These are phyloP conservation scores for Furcifer pardalis DNA, from an alignment of 2,797 vertebrate species.

Conservation along the genomic window DNA sequence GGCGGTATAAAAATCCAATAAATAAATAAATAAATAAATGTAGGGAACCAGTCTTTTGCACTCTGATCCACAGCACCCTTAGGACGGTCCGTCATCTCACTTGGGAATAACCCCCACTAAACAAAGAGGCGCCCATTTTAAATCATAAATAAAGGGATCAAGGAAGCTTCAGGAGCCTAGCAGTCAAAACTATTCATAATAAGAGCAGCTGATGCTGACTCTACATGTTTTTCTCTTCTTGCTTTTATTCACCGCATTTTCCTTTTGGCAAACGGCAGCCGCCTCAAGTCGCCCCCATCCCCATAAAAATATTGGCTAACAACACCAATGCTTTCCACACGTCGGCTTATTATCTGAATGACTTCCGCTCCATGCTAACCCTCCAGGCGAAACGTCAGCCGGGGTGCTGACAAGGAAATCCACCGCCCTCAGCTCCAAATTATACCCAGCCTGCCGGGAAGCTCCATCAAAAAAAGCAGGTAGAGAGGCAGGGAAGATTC, in stretches of 20 bases:
- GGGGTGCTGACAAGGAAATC: neutral
- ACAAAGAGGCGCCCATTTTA: neutral
- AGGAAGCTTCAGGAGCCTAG: neutral
- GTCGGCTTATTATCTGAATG: neutral
- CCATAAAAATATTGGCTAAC: neutral
- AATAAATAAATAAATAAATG: too few species aligned
- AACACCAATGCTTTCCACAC: neutral
- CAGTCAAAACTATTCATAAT: neutral
- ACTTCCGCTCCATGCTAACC: neutral
- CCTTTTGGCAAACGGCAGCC: neutral
- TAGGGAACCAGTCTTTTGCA: too few species aligned
- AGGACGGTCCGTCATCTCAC: too few species aligned
- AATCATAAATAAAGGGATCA: too few species aligned
- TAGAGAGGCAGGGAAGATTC: neutral
- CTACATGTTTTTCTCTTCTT: too few species aligned
- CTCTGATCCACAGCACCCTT: neutral
- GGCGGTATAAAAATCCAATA: too few species aligned
- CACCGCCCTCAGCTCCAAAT: neutral
- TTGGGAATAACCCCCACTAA: neutral
- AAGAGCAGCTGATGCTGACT: too few species aligned
- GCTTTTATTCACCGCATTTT: neutral
- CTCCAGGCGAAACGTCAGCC: neutral
- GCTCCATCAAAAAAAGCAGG: too few species aligned
- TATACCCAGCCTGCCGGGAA: too few species aligned
- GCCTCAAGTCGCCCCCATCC: neutral